Base-by-base conservation (phyloP, 37 sponge, comb jelly and placozoan species). In the Haliclona indistincta region DNA sequence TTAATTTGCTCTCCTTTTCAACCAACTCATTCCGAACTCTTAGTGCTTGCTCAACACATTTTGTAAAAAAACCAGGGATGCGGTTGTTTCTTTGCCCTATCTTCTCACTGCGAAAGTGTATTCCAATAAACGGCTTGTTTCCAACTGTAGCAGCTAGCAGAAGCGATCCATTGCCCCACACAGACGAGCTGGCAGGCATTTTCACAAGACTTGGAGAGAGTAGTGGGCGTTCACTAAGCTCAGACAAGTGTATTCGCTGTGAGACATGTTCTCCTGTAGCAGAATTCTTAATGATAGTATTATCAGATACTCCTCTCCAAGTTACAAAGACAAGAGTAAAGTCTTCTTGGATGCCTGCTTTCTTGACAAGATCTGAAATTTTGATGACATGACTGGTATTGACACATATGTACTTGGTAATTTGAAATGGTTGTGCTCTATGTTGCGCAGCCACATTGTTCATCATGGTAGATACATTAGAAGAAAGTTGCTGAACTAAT, bases 91-190 rank as follows among this genome's bases (percentile, higher is more conserved):
- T 68, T 17, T 41, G 38, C 11, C 77, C 77, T 34, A 84, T 20
- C 30, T 84, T 84, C 56, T 84, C 84, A 63, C 77, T 76, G 64
- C 84, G 70, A 3, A 84, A 22, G 64, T 84, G 84, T 30, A 84
- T 54, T 3, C 51, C 77, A 25, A 56, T 30, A 22, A 67, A 82
- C 45, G 49, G 29, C 17, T 49, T 15, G 1, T 15, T 28, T 54
- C 45, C 15, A 36, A 47, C 20, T 38, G n/a, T 10, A 3, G 28
- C n/a, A 2, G 53, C 53, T 6, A 28, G 29, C 15, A 11, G 2
- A 30, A 71, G 2, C 49, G 49, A 29, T 28, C 28, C 17, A 8
- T 32, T 5, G 11, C 54, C 28, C 10, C 11, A 35, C 19, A 19
- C 33, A 28, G n/a, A 11, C 7, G 28, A 6, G n/a, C n/a, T 20